These are phyloP conservation scores for Cnemophilus loriae DNA, from an alignment of 2,113 vertebrate genomes.

Conservation along the genomic window DNA sequence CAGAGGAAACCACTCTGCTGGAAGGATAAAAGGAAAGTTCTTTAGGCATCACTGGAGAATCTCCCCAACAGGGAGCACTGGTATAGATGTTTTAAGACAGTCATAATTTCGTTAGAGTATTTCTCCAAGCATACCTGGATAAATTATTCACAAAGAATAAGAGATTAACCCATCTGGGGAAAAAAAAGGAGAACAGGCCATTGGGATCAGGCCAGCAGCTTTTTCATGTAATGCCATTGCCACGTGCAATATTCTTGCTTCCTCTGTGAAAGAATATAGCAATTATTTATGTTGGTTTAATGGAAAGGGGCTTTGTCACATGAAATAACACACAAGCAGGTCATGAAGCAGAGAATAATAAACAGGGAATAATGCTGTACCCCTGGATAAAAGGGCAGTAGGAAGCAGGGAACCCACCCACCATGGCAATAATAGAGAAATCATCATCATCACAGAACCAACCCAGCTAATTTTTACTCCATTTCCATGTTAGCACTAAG, in stretches of 20 bases:
- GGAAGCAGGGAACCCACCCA: background rate
- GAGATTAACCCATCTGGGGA: constrained; percentile 12
- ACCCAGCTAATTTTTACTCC: background rate
- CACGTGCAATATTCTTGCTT: background rate
- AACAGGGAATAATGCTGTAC: background rate
- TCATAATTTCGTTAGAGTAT: background rate
- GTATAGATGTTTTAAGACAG: background rate
- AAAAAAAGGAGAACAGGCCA: background rate
- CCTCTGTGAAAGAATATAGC: background rate
- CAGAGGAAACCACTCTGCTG: background rate
- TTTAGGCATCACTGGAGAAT: background rate
- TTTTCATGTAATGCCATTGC: background rate
- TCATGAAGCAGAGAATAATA: background rate
- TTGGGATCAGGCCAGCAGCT: background rate
- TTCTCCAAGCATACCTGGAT: background rate
- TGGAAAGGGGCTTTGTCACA: background rate
- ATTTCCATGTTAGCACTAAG: background rate
- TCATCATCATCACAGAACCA: background rate
- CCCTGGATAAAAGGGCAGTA: background rate
- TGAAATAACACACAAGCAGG: background rate
- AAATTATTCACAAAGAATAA: constrained; percentile 46
- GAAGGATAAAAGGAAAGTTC: background rate
- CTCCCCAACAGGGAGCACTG: background rate
- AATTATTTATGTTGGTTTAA: constrained; percentile 32
- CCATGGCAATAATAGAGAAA: background rate